These are phyloP conservation scores for Trichogramma dendrolimi DNA, from an alignment of 2,888 invertebrate species.

Conservation along the genomic window DNA sequence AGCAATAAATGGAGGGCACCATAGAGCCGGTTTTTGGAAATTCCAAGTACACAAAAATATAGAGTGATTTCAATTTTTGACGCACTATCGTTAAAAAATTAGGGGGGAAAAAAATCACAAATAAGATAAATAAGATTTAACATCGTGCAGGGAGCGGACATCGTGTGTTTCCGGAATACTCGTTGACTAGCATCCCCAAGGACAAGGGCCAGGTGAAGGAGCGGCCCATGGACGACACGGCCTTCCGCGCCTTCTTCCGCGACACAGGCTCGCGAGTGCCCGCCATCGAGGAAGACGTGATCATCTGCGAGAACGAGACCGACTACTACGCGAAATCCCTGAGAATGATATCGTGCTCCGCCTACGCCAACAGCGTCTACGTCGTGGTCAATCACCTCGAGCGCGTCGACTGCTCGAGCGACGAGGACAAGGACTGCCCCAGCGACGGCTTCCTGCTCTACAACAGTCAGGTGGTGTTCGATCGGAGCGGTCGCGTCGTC, in stretches of 20 bases:
- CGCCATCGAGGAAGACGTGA: neutral
- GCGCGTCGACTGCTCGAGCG: slow-evolving; percentile 32
- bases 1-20: no score
- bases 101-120: neutral
- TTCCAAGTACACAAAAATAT: no score
- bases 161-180: slow-evolving; percentile 59
- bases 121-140: neutral
- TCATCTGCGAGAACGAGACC: neutral
- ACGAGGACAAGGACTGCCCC: slow-evolving; percentile 36
- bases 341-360: slow-evolving; percentile 51
- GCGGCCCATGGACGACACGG: neutral
- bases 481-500: slow-evolving; percentile 54
- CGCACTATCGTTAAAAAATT: neutral
- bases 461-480: slow-evolving; percentile 58
- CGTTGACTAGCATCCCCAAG: slow-evolving; percentile 33
- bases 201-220: neutral
- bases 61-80: no score
- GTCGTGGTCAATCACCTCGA: slow-evolving; percentile 55
- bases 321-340: slow-evolving; percentile 35
- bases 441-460: slow-evolving; percentile 45
- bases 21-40: no score
- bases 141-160: slow-evolving; percentile 53
- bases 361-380: slow-evolving; percentile 49
- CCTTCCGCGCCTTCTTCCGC: neutral
- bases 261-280: neutral